Percentiles rank a stretch among this genome's conserved stretches.
Conservation (phyloP, 2,113 vertebrate genomes). For the Rhinoderma darwinii region DNA sequence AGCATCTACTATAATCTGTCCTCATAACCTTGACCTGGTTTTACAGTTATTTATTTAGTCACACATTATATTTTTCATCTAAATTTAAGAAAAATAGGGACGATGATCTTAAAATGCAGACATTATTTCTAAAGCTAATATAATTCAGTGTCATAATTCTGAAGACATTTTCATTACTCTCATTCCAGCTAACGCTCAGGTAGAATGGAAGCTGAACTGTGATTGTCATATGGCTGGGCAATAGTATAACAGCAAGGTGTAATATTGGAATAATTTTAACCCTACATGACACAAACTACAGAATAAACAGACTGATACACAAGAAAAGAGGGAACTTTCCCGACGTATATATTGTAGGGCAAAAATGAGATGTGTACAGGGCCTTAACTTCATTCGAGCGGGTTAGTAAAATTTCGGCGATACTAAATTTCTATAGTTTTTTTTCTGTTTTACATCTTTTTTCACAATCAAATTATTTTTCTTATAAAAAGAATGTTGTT, state of each 20-base stretch:
- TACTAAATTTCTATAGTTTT: too few species aligned
- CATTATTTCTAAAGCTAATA: not conserved
- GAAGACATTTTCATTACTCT: not conserved
- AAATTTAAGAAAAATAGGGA: not conserved
- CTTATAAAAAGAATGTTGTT: too few species aligned
- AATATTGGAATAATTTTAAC: not conserved
- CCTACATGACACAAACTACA: too few species aligned
- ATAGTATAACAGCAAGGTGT: not conserved
- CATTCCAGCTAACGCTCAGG: not conserved
- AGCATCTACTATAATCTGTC: conserved; percentile 51
- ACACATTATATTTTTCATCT: not conserved
- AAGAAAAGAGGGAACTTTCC: too few species aligned
- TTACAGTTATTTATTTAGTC: conserved; percentile 25
- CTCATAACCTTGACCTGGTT: conserved; percentile 52
- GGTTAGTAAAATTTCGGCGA: too few species aligned
- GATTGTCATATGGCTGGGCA: not conserved
- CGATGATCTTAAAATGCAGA: not conserved
- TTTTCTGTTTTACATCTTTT: too few species aligned
- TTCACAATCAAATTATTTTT: too few species aligned
- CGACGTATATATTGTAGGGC: too few species aligned
- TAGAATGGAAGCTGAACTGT: too few species aligned
- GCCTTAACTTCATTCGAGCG: too few species aligned
- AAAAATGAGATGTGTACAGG: too few species aligned
- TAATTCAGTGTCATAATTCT: not conserved
- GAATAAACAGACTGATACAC: too few species aligned